phyloP scores from a whole-genome alignment of 2,113 vertebrate genomes.

The Xiphophorus couchianus region DNA sequence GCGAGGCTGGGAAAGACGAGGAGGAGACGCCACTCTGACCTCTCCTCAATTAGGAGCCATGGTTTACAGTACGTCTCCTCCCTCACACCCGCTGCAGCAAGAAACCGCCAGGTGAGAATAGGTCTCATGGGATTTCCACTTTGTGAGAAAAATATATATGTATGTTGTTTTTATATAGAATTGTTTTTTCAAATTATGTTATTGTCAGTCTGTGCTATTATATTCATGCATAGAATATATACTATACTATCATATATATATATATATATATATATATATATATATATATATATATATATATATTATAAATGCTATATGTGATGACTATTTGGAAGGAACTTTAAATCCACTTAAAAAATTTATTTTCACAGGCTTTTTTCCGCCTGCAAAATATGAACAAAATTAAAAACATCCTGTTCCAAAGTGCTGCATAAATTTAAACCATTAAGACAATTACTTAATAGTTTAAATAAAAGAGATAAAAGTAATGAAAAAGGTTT shows the following conservation, averaged over 20 bases:
- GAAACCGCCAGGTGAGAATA: conserved; percentile 14
- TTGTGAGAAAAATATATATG: background rate
- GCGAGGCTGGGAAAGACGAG: conserved; percentile 65
- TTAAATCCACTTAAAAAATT: background rate
- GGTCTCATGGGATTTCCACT: conserved; percentile 3
- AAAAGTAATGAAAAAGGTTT: background rate
- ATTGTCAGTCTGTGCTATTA: background rate
- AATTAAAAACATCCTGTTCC: background rate
- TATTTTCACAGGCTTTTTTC: background rate
- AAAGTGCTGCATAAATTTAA: background rate
- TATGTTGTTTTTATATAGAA: background rate
- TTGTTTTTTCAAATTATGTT: background rate
- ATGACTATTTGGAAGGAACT: too few species aligned
- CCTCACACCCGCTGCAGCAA: conserved; percentile 6
- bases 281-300: too few species aligned
- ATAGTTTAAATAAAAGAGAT: background rate
- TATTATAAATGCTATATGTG: background rate
- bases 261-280: too few species aligned
- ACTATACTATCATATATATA: background rate
- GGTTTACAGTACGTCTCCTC: conserved; percentile 25
- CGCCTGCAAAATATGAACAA: background rate
- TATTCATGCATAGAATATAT: background rate
- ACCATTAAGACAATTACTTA: background rate
- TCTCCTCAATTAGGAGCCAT: conserved; percentile 53
- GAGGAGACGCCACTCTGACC: conserved; percentile 48